Evolutionary conservation across 2,113 vertebrate species (phyloP), one percentile per base, ranked within the genome.

Genomic region (Microtus montanus): DNA sequence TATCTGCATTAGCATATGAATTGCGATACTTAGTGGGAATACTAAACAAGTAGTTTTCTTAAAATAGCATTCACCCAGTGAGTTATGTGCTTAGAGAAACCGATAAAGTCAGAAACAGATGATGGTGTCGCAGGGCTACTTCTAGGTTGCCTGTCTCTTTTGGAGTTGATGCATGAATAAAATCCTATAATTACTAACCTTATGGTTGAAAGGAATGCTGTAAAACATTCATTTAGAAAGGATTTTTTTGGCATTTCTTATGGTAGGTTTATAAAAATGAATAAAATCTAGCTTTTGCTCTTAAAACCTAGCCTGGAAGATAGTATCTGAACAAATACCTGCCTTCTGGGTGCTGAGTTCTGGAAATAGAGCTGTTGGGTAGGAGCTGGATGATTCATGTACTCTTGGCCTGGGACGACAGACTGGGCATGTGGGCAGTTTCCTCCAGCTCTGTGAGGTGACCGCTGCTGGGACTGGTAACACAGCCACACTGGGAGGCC

Each of bases 81-180:
- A 61, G 41, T 84, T 22, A 38, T 84, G 10, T 68, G 38, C 63
- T 91, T 38, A 79, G 95, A 75, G 61, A 78, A 93, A 84, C 14
- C 13, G 54, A 63, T 71, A 52, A 28, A 68, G 41, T 79, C 66
- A 70, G n/a, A 86, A 78, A 38, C 41, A 44, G 3, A 24, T 64
- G 80, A 68, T 84, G 49, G n/a, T 26, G 17, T 90, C 73, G 58
- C 52, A 90, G 66, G 49, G 13, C 75, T 4, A 22, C 22, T n/a
- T 8, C 17, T 61, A 79, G 38, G 63, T 70, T 92, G 38, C 24
- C 75, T 91, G 26, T 4, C 10, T 87, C 52, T 91, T 83, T 90
- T 86, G 64, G 94, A 94, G 54, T 92, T 75, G 61, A n/a, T 30
- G 86, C 49, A 58, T 77, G 82, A 92, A 70, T 87, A 75, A 93